These are phyloP conservation scores for Pipistrellus kuhlii DNA, from an alignment of 2,797 vertebrate genomes.

Conservation along the genomic window DNA sequence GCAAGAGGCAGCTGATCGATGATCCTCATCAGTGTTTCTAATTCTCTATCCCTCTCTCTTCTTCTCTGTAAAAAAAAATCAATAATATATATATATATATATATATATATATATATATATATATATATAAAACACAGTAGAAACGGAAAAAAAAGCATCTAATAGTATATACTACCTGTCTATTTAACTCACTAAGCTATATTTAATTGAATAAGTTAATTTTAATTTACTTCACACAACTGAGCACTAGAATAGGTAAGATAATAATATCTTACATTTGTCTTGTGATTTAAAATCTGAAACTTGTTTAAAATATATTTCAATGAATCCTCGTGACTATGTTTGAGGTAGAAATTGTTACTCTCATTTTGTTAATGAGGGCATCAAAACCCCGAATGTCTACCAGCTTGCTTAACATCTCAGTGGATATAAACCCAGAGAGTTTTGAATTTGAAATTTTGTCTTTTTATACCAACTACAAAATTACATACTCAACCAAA, in stretches of 20 bases:
- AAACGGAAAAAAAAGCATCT: not conserved
- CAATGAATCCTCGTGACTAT: not conserved
- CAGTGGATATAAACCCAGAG: not conserved
- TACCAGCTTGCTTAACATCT: not conserved
- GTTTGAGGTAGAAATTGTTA: not conserved
- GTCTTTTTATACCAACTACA: not conserved
- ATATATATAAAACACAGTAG: not conserved
- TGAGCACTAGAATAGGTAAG: not conserved
- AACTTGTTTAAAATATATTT: not conserved
- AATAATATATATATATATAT: too few species aligned
- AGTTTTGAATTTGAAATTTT: not conserved
- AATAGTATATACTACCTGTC: not conserved
- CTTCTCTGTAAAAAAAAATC: too few species aligned
- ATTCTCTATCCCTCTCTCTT: too few species aligned
- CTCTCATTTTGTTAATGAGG: not conserved
- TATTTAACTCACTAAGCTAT: not conserved
- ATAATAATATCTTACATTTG: not conserved
- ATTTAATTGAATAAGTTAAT: not conserved
- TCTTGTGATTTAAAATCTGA: not conserved
- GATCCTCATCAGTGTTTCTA: too few species aligned
- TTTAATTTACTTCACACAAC: not conserved
- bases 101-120: too few species aligned
- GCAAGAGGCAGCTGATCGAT: too few species aligned
- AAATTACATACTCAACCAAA: not conserved
- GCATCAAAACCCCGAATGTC: not conserved